These are phyloP conservation scores for Microplitis manilae DNA, from an alignment of 2,888 invertebrate genomes.

Conservation along the genomic window DNA sequence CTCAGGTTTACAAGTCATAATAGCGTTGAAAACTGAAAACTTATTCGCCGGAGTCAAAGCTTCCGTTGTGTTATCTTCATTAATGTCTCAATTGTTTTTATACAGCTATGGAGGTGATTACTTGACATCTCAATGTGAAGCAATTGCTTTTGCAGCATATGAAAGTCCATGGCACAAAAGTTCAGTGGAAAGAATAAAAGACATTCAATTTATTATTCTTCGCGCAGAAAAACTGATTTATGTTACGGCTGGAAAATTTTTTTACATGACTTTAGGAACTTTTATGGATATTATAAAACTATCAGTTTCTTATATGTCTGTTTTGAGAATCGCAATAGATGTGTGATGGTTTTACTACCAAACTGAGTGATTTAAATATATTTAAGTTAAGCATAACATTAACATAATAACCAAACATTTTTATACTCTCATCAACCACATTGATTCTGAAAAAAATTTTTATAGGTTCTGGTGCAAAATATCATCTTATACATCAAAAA, in stretches of 20 bases:
- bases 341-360: constrained; percentile 24
- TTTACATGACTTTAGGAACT: constrained; percentile 58
- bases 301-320: constrained; percentile 59
- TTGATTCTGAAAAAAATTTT: too few species aligned
- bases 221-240: constrained; percentile 52
- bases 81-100: constrained; percentile 57
- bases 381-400: not conserved
- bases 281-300: constrained; percentile 60
- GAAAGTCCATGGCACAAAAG: constrained; percentile 55
- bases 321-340: constrained; percentile 57
- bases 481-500: too few species aligned
- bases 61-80: constrained; percentile 51
- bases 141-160: constrained; percentile 53
- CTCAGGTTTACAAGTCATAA: constrained; percentile 56
- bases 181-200: constrained; percentile 45
- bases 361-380: not conserved
- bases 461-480: too few species aligned
- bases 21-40: constrained; percentile 52
- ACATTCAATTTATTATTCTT: constrained; percentile 54
- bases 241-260: constrained; percentile 60
- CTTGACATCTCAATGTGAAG: constrained; percentile 53
- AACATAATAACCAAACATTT: not conserved
- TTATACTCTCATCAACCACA: too few species aligned
- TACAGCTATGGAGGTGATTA: constrained; percentile 59
- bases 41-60: constrained; percentile 53